Conservation (phyloP, 2,113 vertebrate genomes). For the Cavia porcellus region DNA sequence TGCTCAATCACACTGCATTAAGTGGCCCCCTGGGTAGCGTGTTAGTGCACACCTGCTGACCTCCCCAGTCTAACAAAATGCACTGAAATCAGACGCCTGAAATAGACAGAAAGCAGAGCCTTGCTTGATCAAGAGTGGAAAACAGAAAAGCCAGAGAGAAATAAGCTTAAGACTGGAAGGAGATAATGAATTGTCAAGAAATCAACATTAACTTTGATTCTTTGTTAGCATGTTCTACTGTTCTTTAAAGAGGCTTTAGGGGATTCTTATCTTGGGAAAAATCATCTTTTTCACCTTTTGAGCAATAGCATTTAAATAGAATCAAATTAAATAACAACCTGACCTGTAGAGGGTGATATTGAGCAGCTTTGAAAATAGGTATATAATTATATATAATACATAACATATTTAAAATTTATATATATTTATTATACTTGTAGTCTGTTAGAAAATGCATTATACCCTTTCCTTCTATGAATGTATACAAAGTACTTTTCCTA, state of each 20-base stretch:
- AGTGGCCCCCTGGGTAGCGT: constrained; percentile 79
- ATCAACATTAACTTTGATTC: background rate
- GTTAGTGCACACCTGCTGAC: constrained; percentile 71
- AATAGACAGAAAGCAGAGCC: constrained; percentile 64
- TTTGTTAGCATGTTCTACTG: background rate
- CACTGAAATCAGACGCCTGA: constrained; percentile 62
- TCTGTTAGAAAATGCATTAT: background rate
- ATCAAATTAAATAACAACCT: background rate
- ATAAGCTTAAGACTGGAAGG: constrained; percentile 11
- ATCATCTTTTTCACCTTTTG: constrained; percentile 24
- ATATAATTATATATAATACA: background rate
- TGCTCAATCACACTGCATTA: constrained; percentile 73
- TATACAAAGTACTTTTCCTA: background rate
- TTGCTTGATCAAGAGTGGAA: background rate
- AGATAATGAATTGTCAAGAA: constrained; percentile 31
- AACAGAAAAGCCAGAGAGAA: background rate
- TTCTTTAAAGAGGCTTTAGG: constrained; percentile 28
- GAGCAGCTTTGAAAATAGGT: background rate
- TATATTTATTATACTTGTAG: background rate
- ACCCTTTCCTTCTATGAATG: background rate
- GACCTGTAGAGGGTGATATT: background rate
- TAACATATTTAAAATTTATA: background rate
- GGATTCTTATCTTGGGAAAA: background rate
- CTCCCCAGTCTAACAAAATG: constrained; percentile 45
- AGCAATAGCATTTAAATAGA: constrained; percentile 34